Evolutionary conservation across 1,140 invertebrate species (phyloP), one percentile per base, ranked within the genome.

Genomic region (Limonius californicus): DNA sequence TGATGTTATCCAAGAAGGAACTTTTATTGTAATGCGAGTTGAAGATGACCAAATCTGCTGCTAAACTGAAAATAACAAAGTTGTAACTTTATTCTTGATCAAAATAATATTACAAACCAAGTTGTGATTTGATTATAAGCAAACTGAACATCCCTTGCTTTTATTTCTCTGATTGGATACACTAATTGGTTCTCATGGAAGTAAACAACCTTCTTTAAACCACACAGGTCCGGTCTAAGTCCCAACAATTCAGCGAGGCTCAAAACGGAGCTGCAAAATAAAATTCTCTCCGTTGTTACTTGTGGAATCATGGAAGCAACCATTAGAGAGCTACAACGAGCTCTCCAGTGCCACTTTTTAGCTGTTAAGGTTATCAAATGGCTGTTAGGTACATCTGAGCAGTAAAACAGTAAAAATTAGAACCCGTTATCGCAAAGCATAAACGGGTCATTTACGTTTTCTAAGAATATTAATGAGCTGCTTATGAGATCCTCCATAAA

Each of bases 281-380:
- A 63, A 45, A 82, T 74, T 65, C 76, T 80, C 70, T 80, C 85
- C 16, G 78, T 76, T 54, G 81, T 74, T 30, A 80, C 70, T 35
- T 66, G 62, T 9, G 87, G 85, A 59, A 90, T 87, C 4, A 74
- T 70, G 69, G 84, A 79, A 14, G 81, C 80, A 60, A 90, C 81
- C 61, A 84, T 81, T 0, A 91, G 71, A 0, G 88, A 84, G 21
- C 85, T 83, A 23, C 85, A 87, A 57, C 89, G 73, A 0, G 88
- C 86, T 66, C 86, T 75, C 89, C 89, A 91, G 69, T 89, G 89
- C 89, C 89, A 91, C 72, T 91, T 91, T 70, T 89, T 90, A 3
- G 83, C 83, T 11, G 82, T 78, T 68, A 90, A 75, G 3, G 82
- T 85, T 32, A 82, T 77, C 8, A 87, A 70, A 57, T 78, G 74